phyloP scores from a whole-genome alignment of 1,140 invertebrate species.

The Euborellia annulipes region DNA sequence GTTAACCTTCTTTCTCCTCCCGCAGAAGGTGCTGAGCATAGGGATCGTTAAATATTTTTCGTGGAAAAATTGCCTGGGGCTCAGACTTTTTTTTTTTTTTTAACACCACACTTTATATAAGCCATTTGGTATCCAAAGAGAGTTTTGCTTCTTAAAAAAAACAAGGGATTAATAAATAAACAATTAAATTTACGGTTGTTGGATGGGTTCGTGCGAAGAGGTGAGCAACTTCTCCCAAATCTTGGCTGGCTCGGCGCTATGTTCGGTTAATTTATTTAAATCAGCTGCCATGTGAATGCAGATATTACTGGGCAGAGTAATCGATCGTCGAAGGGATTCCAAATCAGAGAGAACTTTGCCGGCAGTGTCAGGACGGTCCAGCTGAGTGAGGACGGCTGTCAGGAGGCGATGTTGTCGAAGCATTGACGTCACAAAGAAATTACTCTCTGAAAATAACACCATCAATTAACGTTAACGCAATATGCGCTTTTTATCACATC shows the following conservation, averaged over 20 bases:
- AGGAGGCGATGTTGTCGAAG: constrained; percentile 65
- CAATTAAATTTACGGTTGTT: constrained; percentile 29
- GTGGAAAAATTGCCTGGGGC: too few relatives aligned
- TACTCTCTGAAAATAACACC: constrained; percentile 46
- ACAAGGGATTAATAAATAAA: too few relatives aligned
- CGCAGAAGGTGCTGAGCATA: too few relatives aligned
- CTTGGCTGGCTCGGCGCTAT: constrained; percentile 29
- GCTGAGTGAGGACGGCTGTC: constrained; percentile 38
- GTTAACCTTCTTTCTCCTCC: too few relatives aligned
- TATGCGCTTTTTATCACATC: too few relatives aligned
- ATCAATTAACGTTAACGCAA: background rate
- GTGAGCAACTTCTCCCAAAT: constrained; percentile 38
- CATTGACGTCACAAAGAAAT: constrained; percentile 48
- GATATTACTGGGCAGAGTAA: constrained; percentile 41
- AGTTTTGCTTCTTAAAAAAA: too few relatives aligned
- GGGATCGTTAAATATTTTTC: too few relatives aligned
- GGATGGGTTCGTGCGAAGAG: constrained; percentile 16
- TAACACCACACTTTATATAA: too few relatives aligned
- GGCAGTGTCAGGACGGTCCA: constrained; percentile 26
- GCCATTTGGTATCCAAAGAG: too few relatives aligned
- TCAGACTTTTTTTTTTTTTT: too few relatives aligned
- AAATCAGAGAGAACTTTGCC: constrained; percentile 39
- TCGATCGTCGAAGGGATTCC: constrained; percentile 36
- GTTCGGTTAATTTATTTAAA: constrained; percentile 36
- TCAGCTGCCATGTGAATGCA: constrained; percentile 56